Base-by-base conservation (phyloP, 2,888 invertebrate species). In the Xanthia icteritia region DNA sequence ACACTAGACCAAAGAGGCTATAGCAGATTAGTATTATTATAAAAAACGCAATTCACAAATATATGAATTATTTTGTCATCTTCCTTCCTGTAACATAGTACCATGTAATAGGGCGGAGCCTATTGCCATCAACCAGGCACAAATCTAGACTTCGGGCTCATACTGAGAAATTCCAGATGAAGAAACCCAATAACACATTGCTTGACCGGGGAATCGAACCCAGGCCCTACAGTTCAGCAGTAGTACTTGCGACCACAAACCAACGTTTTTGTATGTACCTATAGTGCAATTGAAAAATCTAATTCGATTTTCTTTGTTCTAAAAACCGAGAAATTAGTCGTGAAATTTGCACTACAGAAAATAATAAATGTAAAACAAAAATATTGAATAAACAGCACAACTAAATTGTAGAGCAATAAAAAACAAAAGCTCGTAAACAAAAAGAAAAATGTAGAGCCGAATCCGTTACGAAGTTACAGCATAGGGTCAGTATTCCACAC, bases 381-480 rank as follows among this genome's bases (percentile, higher is more conserved):
- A 65, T 31, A 58, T 65, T 9, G 0, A 61, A 67, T 11, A 51
- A 74, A 36, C 11, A 42, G 36, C 15, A 20, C 15, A 9, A 9
- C 17, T 6, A 63, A 70, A 65, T 48, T 39, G 56, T 51, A 51
- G n/a, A 82, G 63, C 58, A 60, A 60, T 23, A 48, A 17, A 82
- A 27, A 54, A 54, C 60, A 69, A 76, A 80, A 60, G 60, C 23
- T 45, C 60, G 31, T 64, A 15, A 64, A 58, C 56, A 64, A 81
- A 78, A 68, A 68, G 15, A 65, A 64, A 67, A 58, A 79, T 48
- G 17, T 68, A 54, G 67, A 68, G 58, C 17, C 64, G 58, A 81
- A 67, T 56, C 54, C 58, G 63, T 83, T 68, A 78, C 58, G 54
- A 81, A 83, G 81, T 81, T 81, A 81, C 39, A 60, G 64, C 45